These are phyloP conservation scores for Drosophila kohkoa DNA, from an alignment of 1,140 invertebrate genomes.

Conservation along the genomic window DNA sequence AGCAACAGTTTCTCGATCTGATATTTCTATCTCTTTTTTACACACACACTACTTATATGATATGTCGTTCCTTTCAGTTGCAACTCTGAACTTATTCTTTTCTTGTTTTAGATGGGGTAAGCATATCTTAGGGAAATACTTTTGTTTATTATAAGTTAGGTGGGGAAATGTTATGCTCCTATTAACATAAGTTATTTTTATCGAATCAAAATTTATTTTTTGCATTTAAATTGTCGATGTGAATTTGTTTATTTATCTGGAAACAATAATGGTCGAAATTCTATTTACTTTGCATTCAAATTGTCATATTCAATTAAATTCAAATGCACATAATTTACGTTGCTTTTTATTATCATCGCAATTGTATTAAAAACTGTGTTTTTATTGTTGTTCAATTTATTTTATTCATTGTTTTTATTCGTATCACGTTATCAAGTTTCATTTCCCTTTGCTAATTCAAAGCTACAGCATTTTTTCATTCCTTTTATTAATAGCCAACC, in stretches of 20 bases:
- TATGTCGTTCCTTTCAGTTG: too few relatives aligned
- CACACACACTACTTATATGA: background rate
- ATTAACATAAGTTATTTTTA: background rate
- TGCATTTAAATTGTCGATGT: background rate
- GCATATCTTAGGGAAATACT: background rate
- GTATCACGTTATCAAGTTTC: background rate
- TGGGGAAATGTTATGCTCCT: background rate
- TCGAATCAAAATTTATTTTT: background rate
- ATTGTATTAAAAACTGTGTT: too few relatives aligned
- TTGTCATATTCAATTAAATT: background rate
- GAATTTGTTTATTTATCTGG: too few relatives aligned
- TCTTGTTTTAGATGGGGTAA: background rate
- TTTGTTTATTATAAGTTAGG: constrained; percentile 1
- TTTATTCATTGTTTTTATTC: background rate
- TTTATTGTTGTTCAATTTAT: background rate
- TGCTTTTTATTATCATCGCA: background rate
- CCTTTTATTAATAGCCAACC: constrained; percentile 30
- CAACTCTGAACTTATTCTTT: background rate
- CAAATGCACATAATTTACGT: background rate
- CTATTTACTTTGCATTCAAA: background rate
- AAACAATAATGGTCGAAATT: too few relatives aligned
- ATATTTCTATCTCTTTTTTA: background rate
- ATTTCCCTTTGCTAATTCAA: background rate
- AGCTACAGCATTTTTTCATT: background rate
- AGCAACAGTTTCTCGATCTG: constrained; percentile 22